Evolutionary conservation across 2,888 invertebrate genomes (phyloP), one percentile per base, ranked within the genome.

Genomic region (Dicyrtomina minuta): DNA sequence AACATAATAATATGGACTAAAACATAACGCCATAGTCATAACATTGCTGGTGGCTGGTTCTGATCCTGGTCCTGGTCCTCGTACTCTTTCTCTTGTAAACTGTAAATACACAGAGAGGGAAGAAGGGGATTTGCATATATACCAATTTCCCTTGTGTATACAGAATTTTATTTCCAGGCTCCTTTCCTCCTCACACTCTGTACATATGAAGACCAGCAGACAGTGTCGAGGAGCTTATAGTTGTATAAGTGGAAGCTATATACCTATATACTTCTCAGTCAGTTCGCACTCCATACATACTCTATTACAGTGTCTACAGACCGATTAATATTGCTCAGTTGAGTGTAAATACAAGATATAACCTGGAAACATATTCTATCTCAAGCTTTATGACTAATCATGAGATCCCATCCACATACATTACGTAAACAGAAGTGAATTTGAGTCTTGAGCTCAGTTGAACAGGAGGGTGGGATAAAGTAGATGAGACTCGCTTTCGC

Each of bases 131-230:
- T 44, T 44, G 24, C 60, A 61, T 44, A 61, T 44, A 61, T 12
- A n/a, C n/a, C 27, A 64, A 64, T 51, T 64, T 64, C 33, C 51
- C 62, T 51, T 51, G 62, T 64, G 39, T 53, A 65, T 39, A 53
- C 53, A 24, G 39, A 59, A 59, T 65, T 65, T 65, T 53, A 65
- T 53, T 65, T 65, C 64, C 64, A 65, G 64, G 17, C 41, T 65
- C 53, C 39, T 41, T 60, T 60, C 61, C 22, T 41, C 51, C 41
- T 12, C 56, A 8, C 5, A 3, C 56, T 26, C n/a, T n/a, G 46
- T 46, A 33, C 33, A 8, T 33, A 33, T 33, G 33, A 8, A 33
- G 33, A 8, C 33, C 33, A 33, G 33, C 33, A 33, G 33, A 33
- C 33, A 33, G 33, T 33, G 33, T 33, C 8, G 51, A 51, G 22